Evolutionary conservation across 2,797 vertebrate species (phyloP), one percentile per base, ranked within the genome.

Genomic region (Aratinga solstitialis): DNA sequence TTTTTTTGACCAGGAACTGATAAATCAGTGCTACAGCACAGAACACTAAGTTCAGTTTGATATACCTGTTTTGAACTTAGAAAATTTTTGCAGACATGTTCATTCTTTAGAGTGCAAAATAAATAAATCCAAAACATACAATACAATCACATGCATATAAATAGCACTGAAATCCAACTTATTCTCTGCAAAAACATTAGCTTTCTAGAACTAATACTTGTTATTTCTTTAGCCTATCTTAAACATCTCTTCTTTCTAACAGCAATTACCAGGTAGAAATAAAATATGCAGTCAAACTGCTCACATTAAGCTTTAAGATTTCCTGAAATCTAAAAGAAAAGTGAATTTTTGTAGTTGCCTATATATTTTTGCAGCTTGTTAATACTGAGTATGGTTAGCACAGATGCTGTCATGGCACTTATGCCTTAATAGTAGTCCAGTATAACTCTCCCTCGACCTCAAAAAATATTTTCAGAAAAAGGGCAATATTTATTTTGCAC

Each of bases 401-500:
- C 74, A 97, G 90, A 61, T 95, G 86, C 94, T 96, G 73, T 90
- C 82, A 91, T 79, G 96, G 82, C 48, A 72, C 81, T 93, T 92
- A 95, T 23, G 58, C 91, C 87, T 96, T 96, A 92, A 96, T 72
- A 79, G 86, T 95, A 95, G 91, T 94, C 73, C 51, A 79, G 34
- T 84, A 89, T 77, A 96, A 94, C 73, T 79, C 32, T 92, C 80
- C 40, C 78, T 68, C 2, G 5, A 82, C 94, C 94, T 94, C 92
- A 96, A 97, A 93, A 96, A 96, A 94, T 94, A 90, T 80, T 95
- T 97, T 96, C 95, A 95, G 94, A 93, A 95, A 97, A 94, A 97
- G 94, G 95, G 93, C 73, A 96, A 92, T 97, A 97, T 97, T 98
- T 98, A 96, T 97, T 97, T 98, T 98, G 90, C 91, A 96, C 96